These are phyloP conservation scores for Astreopora myriophthalma DNA, from an alignment of 64 coral and sea anemone genomes.

Conservation along the genomic window DNA sequence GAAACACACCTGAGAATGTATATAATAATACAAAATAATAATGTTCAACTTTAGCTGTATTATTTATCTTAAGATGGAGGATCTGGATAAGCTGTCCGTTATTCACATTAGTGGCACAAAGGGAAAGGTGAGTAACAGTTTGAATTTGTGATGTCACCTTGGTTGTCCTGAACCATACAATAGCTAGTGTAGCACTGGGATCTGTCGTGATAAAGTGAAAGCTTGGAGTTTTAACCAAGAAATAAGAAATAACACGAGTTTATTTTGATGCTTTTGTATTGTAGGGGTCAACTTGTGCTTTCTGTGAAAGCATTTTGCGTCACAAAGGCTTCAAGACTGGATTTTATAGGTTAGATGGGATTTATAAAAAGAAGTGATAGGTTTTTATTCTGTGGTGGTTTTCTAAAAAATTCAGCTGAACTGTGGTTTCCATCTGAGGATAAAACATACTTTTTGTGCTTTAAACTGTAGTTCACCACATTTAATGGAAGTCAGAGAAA, in stretches of 20 bases:
- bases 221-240: not conserved
- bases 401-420: too few relatives aligned
- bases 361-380: too few relatives aligned
- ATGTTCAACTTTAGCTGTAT: too few relatives aligned
- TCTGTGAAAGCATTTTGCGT: constrained; percentile 88
- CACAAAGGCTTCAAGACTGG: constrained; percentile 85
- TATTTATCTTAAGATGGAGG: constrained; percentile 70
- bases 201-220: not conserved
- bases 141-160: not conserved
- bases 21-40: too few relatives aligned
- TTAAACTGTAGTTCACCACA: constrained; percentile 94
- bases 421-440: too few relatives aligned
- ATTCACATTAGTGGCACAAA: constrained; percentile 99
- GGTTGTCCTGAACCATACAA: too few relatives aligned
- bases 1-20: too few relatives aligned
- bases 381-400: too few relatives aligned
- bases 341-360: constrained; percentile 79
- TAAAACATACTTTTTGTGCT: not conserved
- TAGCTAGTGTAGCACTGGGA: too few relatives aligned
- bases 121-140: constrained; percentile 74
- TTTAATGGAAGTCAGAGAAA: constrained; percentile 96
- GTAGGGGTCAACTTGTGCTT: constrained; percentile 94
- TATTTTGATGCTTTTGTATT: not conserved
- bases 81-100: constrained; percentile 81
- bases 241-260: not conserved